A percentile compares a stretch with the other conserved stretches of the same genome.
These are phyloP conservation scores for Carassius auratus DNA, from an alignment of 2,113 vertebrate species.

Conservation along the genomic window DNA sequence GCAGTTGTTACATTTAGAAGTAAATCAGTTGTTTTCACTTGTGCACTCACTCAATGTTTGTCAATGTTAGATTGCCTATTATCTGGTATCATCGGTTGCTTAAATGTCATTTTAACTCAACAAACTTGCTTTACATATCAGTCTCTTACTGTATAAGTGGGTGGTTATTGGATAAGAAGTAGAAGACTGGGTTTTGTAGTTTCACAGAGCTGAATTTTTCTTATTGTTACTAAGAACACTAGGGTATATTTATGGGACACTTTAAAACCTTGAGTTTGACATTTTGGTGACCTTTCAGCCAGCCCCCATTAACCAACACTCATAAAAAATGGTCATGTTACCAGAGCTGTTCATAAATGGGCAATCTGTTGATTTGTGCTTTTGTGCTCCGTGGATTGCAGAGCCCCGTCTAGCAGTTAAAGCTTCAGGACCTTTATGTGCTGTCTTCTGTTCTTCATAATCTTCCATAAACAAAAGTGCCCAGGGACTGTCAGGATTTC, in stretches of 20 bases:
- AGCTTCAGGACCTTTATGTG: constrained; percentile 30
- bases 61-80: neutral
- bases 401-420: constrained; percentile 20
- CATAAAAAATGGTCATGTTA: constrained; percentile 10
- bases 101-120: neutral
- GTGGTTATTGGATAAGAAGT: neutral
- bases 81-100: neutral
- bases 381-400: constrained; percentile 24
- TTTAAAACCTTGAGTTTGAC: constrained; percentile 22
- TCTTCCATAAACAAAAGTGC: constrained; percentile 42
- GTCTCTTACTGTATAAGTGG: neutral
- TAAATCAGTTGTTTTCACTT: no score
- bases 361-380: constrained; percentile 37
- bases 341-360: neutral
- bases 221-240: neutral
- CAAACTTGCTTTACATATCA: neutral
- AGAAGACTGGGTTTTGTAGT: neutral
- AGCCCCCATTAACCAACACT: neutral
- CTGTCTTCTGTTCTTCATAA: constrained; percentile 42
- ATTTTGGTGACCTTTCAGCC: constrained; percentile 31
- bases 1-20: neutral
- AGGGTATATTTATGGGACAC: neutral
- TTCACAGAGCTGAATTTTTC: neutral
- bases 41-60: neutral
- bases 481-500: constrained; percentile 23